Percentiles rank a stretch among this genome's conserved stretches.
phyloP scores from a whole-genome alignment of 2,797 vertebrate species.

The Neomorphus geoffroyi region DNA sequence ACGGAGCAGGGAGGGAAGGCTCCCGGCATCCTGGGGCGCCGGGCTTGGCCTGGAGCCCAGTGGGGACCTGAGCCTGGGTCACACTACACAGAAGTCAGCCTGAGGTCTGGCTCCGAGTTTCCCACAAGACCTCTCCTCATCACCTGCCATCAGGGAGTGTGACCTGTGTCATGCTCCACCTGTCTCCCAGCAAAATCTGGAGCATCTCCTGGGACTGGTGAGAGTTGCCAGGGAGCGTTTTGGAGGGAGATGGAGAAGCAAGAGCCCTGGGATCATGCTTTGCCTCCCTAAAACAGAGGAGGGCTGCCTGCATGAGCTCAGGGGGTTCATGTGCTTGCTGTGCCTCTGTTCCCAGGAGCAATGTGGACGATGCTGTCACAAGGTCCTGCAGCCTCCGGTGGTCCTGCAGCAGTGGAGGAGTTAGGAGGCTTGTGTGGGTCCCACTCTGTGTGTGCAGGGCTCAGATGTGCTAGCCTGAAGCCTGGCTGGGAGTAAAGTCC shows the following conservation, averaged over 20 bases:
- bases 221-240: background rate
- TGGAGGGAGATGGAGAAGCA: background rate
- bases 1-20: background rate
- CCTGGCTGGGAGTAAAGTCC: background rate
- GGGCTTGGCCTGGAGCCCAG: background rate
- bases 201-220: background rate
- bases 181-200: background rate
- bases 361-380: accelerated
- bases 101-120: background rate
- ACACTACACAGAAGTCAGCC: background rate
- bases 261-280: background rate
- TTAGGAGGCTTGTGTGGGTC: background rate
- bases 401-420: background rate
- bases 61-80: background rate
- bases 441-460: no score
- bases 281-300: background rate
- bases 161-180: background rate
- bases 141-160: accelerated
- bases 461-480: background rate
- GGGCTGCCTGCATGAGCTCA: background rate
- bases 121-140: background rate
- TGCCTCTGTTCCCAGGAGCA: background rate
- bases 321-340: background rate
- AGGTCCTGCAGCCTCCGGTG: background rate
- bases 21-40: background rate